These are phyloP conservation scores for Clupea harengus DNA, from an alignment of 2,113 vertebrate species.

Conservation along the genomic window DNA sequence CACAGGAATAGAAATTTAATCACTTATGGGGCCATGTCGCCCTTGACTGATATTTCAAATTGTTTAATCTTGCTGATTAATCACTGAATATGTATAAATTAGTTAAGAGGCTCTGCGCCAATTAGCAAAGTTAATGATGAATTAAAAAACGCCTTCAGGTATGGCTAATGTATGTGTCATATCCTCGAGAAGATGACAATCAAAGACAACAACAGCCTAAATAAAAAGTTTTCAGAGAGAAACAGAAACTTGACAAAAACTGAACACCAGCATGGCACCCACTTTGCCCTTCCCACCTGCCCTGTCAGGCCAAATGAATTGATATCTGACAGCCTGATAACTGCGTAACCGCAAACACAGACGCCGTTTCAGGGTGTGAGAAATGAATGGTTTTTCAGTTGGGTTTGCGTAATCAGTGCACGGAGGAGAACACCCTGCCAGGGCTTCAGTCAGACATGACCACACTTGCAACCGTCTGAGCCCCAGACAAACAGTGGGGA, in stretches of 20 bases:
- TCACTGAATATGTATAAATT: conserved; percentile 30
- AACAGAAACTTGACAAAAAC: too few relatives aligned
- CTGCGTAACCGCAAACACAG: not conserved
- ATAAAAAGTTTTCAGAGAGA: not conserved
- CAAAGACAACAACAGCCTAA: not conserved
- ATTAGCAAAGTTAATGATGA: conserved; percentile 42
- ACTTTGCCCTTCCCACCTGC: not conserved
- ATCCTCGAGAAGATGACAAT: not conserved
- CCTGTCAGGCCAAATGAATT: not conserved
- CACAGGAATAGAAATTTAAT: conserved; percentile 14
- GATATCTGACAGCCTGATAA: not conserved
- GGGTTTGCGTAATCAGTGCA: not conserved
- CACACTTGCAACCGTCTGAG: not conserved
- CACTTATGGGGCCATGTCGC: not conserved
- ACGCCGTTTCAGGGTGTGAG: not conserved
- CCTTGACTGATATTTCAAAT: conserved; percentile 17
- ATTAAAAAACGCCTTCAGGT: conserved; percentile 12
- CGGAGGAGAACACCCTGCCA: not conserved
- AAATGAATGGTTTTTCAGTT: conserved; percentile 20
- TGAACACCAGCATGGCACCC: too few relatives aligned
- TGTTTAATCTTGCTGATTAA: conserved; percentile 27
- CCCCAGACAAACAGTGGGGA: conserved; percentile 1
- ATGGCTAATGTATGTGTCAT: conserved; percentile 18
- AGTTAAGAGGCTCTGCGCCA: conserved; percentile 29
- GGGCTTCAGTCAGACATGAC: not conserved